These are phyloP conservation scores for Microcebus jonahi DNA, from an alignment of 2,113 vertebrate species.

Conservation along the genomic window DNA sequence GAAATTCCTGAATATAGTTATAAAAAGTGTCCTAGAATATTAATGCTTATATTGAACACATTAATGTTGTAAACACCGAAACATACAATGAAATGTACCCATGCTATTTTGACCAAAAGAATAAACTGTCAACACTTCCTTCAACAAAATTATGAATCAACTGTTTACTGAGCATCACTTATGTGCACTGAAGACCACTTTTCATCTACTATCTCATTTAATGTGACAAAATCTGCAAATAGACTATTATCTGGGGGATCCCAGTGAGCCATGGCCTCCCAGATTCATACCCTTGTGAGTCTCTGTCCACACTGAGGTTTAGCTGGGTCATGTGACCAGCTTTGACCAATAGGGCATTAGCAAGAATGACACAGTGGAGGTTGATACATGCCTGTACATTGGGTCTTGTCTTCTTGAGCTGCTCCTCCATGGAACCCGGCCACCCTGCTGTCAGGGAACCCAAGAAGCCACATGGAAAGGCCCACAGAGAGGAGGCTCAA, in stretches of 20 bases:
- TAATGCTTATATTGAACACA: neutral
- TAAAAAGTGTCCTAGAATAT: neutral
- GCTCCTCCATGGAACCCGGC: neutral
- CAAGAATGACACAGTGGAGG: neutral
- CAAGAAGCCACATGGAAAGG: neutral
- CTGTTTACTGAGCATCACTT: neutral
- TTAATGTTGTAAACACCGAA: slow-evolving; percentile 14
- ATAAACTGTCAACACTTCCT: neutral
- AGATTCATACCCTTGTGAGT: neutral
- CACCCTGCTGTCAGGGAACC: neutral
- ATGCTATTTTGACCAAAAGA: neutral
- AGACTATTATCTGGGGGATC: neutral
- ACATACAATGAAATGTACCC: neutral
- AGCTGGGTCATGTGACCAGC: neutral
- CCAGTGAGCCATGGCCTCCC: neutral
- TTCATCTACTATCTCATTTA: neutral
- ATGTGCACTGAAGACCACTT: neutral
- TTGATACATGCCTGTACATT: neutral
- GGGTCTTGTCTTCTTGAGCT: neutral
- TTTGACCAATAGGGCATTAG: neutral
- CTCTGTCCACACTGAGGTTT: neutral
- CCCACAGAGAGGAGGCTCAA: neutral
- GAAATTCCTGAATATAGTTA: neutral
- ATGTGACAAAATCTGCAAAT: neutral
- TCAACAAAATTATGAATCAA: neutral